Evolutionary conservation across 2,797 vertebrate genomes (phyloP), one percentile per base, ranked within the genome.

Genomic region (Toxotes lorentzi): DNA sequence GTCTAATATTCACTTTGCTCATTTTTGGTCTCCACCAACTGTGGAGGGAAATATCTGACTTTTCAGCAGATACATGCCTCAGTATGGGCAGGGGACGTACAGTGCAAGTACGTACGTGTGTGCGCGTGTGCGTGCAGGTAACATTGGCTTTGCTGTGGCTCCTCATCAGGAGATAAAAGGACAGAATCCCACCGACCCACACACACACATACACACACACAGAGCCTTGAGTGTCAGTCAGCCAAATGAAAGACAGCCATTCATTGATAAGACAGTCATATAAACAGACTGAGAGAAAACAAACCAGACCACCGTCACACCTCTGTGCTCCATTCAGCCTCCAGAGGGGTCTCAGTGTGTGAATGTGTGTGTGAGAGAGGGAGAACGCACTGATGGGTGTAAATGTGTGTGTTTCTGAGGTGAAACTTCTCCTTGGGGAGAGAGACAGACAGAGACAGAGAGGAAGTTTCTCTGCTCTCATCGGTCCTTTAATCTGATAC

Each of bases 221-320:
- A 71, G 53, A 82, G 24, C 60, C 41, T 0, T 23, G 67, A 86
- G 71, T 81, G 84, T 90, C 88, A 82, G 77, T 87, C 81, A 84
- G 81, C 67, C 79, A 66, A 77, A 89, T 91, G 90, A 93, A 93
- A 91, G 91, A 87, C 91, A 81, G 84, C 73, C 81, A 83, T 92
- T 93, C 92, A 93, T 88, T 81, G 91, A 93, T 92, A 91, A 92
- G 90, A 87, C 89, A 80, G 87, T 88, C 86, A 82, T 45, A 92
- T 92, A 93, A 92, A 94, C 89, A 91, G 64, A 79, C 76, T 72
- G 68, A 88, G 74, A 69, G 72, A 90, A 91, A 93, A 91, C 91
- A 91, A 89, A 89, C 87, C 79, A 81, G 90, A 85, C 83, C 85
- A 76, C 79, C 77, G 23, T 67, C 64, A 65, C 67, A 54, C 71